Evolutionary conservation across 2,797 vertebrate genomes (phyloP), one percentile per base, ranked within the genome.

Genomic region (Phoxinus dragarum): DNA sequence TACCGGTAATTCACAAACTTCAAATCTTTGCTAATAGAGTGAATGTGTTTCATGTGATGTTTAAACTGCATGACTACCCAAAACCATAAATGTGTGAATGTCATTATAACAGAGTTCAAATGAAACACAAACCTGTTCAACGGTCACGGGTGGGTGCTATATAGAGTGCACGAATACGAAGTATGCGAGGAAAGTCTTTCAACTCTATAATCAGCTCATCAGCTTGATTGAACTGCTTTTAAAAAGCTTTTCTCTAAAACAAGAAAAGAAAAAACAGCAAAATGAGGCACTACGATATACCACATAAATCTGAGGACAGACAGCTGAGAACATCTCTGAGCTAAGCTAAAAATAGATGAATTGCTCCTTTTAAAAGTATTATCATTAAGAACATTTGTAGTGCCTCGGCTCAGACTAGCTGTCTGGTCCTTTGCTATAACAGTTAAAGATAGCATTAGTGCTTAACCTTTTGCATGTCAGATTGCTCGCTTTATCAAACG

Each of bases 151-250:
- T n/a, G 21, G 21, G 8, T 54, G 19, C 6, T 54, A 21, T 23
- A 56, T 23, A 56, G 54, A 56, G 54, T 8, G 21, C 54, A 56
- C 7, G 1, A 23, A 10, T 21, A 23, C 4, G 1, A 52, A 47
- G 44, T 16, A 54, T 54, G 19, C 54, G 9, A 10, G 54, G 54
- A 10, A 59, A n/a, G 21, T 59, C 8, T 59, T 59, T 59, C 9
- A 56, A n/a, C 4, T 59, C 54, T 23, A 3, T 56, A 59, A 59
- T 59, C 38, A 78, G 76, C 59, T 87, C 81, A 68, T n/a, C 27
- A 21, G 4, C 14, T 31, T 82, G 81, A 86, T 47, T 38, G 2
- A 47, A 61, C 59, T 14, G 11, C 59, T 61, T 61, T 61, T 64
- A 64, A 31, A 64, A 54, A 19, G 66, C 19, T 38, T 68, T 38